Evolutionary conservation across 2,797 vertebrate species (phyloP).

Genomic region (Parauchenoglanis punctatus): DNA sequence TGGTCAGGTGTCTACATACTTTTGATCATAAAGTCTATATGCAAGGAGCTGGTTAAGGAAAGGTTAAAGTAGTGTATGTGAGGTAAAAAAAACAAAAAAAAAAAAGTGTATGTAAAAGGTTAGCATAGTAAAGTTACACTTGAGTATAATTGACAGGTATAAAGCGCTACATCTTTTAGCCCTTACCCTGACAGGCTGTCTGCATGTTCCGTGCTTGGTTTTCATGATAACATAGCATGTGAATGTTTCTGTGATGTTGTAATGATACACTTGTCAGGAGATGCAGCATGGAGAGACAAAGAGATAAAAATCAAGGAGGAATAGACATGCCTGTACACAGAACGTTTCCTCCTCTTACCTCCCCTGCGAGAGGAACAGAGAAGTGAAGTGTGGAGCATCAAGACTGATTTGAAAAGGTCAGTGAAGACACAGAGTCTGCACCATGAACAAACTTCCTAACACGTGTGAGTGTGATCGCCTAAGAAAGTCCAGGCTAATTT

Average conservation of each 20-base stretch:
- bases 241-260: background rate
- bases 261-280: constrained; percentile 26
- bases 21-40: background rate
- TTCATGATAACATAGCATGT: background rate
- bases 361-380: constrained; percentile 9
- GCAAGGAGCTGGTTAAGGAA: background rate
- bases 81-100: background rate
- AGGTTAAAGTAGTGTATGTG: background rate
- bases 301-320: background rate
- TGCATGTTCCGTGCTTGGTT: background rate
- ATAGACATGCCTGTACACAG: background rate
- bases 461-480: background rate
- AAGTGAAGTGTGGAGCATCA: constrained; percentile 38
- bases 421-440: constrained; percentile 15
- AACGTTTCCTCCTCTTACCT: constrained; percentile 15
- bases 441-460: constrained; percentile 21
- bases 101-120: background rate
- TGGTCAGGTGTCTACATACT: background rate
- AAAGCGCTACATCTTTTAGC: background rate
- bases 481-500: background rate
- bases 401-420: constrained; percentile 49
- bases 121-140: background rate
- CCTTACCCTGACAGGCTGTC: background rate
- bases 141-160: background rate
- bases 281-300: constrained; percentile 3